Evolutionary conservation across 2,113 vertebrate species (phyloP).

Genomic region (Hippocampus zosterae): DNA sequence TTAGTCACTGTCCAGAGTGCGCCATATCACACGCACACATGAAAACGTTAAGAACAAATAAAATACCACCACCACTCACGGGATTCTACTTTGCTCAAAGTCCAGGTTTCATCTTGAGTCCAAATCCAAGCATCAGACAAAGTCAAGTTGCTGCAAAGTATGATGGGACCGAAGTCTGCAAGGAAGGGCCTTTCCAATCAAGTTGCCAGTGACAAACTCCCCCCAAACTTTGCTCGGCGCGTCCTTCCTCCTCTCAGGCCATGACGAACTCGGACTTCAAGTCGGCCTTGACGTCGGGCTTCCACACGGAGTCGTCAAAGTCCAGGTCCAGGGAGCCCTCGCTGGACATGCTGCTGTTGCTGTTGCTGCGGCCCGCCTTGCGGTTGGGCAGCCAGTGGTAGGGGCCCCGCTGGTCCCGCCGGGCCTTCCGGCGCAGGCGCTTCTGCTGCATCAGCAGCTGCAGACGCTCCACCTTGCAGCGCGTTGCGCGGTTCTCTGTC

Average conservation of each 20-base stretch:
- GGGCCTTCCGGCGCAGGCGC: constrained; percentile 88
- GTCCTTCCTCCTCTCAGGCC: constrained; percentile 73
- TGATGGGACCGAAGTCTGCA: constrained; percentile 46
- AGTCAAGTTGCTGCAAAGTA: constrained; percentile 42
- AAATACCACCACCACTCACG: constrained; percentile 55
- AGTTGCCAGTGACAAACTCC: constrained; percentile 22
- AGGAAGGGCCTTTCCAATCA: constrained; percentile 17
- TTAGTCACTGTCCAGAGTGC: constrained; percentile 64
- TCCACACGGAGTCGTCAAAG: constrained; percentile 97
- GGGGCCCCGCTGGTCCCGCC: constrained; percentile 83
- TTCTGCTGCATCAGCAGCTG: constrained; percentile 97
- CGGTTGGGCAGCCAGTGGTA: constrained; percentile 93
- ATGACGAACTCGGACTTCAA: constrained; percentile 94
- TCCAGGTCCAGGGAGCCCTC: constrained; percentile 90
- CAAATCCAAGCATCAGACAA: constrained; percentile 52
- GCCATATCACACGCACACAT: constrained; percentile 24
- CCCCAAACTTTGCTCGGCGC: constrained; percentile 20
- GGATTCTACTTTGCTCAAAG: constrained; percentile 66
- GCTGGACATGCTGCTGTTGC: constrained; percentile 81
- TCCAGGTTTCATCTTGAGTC: constrained; percentile 49
- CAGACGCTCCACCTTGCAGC: constrained; percentile 94
- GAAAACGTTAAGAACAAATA: constrained; percentile 20
- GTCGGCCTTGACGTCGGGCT: constrained; percentile 94
- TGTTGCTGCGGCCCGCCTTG: constrained; percentile 87
- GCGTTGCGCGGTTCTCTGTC: constrained; percentile 93